Base-by-base conservation (phyloP, 2,113 vertebrate genomes). In the Acanthisitta chloris region DNA sequence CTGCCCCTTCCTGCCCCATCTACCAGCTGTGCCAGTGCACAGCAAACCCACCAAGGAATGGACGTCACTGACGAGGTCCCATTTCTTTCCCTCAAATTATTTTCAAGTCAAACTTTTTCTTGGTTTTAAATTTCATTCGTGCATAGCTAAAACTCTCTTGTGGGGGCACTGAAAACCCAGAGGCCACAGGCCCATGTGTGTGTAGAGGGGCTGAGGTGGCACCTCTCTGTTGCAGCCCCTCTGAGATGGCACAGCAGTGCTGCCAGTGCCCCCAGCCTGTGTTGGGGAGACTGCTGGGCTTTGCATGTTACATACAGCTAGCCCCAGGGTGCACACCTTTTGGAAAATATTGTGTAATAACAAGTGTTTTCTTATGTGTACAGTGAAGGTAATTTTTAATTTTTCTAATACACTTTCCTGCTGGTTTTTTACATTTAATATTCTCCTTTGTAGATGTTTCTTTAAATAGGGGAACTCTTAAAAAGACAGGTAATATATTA, bases 241-340 rank as follows among this genome's bases (percentile, higher is more conserved):
- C 9, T 2, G 3, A 14, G 19, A 8, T 3, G 10, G 45, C 8
- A 20, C 6, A 2, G 36, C 59, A 19, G 36, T 1, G 1, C 49
- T 51, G 38, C 14, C 2, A 4, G 38, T 40, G 38, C 8, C n/a
- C 64, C 36, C 40, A 29, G 52, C 46, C 40, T 5, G 0, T 2
- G 2, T 23, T 8, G 11, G 48, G 14, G 2, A 33, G 17, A 64
- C 36, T 69, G 33, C 34, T 0, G 3, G 48, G 24, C n/a, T 80
- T 62, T 86, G 52, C 48, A 29, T 1, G 3, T 25, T 1, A 1
- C 5, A 3, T 57, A 36, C 2, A 4, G 14, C 59, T 1, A 6
- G 25, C 25, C 18, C 11, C 1, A 1, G 26, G 4, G 13, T 59
- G 28, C 28, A 71, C n/a, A 65, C 17, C 51, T 36, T 33, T 33